phyloP scores from a whole-genome alignment of 2,888 invertebrate species.

The Patella ulyssiponensis region DNA sequence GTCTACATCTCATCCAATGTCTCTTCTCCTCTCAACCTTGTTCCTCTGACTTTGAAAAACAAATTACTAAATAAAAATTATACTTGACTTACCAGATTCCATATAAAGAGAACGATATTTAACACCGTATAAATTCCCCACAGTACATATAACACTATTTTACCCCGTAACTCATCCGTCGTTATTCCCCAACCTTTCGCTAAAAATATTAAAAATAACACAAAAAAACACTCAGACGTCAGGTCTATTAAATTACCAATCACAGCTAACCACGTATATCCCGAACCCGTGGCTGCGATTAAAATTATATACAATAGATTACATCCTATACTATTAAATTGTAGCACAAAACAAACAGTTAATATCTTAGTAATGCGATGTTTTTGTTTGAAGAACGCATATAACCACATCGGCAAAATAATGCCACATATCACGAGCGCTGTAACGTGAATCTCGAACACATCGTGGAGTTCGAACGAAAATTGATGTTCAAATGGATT shows the following conservation, averaged over 20 bases:
- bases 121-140: conserved; percentile 94
- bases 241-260: conserved; percentile 94
- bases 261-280: conserved; percentile 85
- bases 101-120: conserved; percentile 92
- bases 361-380: conserved; percentile 93
- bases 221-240: conserved; percentile 91
- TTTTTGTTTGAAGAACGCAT: conserved; percentile 89
- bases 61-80: background rate
- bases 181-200: conserved; percentile 99
- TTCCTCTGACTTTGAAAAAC: background rate
- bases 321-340: conserved; percentile 87
- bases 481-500: conserved; percentile 95
- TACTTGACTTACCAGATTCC: conserved; percentile 87
- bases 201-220: conserved; percentile 89
- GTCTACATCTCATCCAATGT: no score
- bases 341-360: conserved; percentile 87
- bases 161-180: conserved; percentile 88
- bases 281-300: conserved; percentile 92
- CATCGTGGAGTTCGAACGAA: conserved; percentile 91
- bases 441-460: conserved; percentile 89
- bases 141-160: conserved; percentile 86
- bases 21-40: no score
- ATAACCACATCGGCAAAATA: conserved; percentile 89
- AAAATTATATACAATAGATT: conserved; percentile 91
- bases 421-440: conserved; percentile 90